phyloP scores from a whole-genome alignment of 2,888 invertebrate genomes.

The Mesochorus sp. region DNA sequence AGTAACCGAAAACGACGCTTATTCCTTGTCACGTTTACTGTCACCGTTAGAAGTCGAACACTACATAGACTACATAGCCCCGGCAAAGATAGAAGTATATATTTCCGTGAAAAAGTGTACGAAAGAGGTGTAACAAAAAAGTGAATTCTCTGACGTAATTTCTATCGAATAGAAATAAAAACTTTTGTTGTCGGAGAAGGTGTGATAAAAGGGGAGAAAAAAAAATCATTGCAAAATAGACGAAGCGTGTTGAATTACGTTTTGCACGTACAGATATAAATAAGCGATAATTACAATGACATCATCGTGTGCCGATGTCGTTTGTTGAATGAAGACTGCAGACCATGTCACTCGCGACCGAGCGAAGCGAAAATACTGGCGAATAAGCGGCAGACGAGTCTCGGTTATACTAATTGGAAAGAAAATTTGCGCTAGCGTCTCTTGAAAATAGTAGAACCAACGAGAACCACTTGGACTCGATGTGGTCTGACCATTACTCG shows the following conservation, averaged over 20 bases:
- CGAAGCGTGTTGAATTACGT: neutral
- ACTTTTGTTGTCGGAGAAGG: no score
- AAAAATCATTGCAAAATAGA: neutral
- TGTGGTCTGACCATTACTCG: neutral
- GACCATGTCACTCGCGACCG: neutral
- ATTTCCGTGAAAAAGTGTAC: neutral
- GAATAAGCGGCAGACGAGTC: slow-evolving; percentile 1
- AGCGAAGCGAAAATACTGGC: slow-evolving; percentile 29
- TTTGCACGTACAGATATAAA: neutral
- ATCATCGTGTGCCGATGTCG: slow-evolving; percentile 47
- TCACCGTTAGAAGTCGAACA: slow-evolving; percentile 35
- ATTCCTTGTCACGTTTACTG: slow-evolving; percentile 15
- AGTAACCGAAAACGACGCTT: neutral
- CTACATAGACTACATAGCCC: slow-evolving; percentile 6
- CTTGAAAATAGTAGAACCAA: slow-evolving; percentile 1
- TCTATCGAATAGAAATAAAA: neutral
- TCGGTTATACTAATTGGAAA: slow-evolving; percentile 22
- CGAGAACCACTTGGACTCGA: neutral
- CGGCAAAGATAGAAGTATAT: neutral
- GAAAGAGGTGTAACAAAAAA: no score
- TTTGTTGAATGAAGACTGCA: slow-evolving; percentile 1
- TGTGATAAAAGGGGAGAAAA: neutral
- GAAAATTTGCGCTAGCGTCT: slow-evolving; percentile 25
- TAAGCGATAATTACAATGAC: slow-evolving; percentile 53
- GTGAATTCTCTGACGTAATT: no score